These are phyloP conservation scores for Sminthurinus aureus DNA, from an alignment of 2,888 invertebrate genomes.

Conservation along the genomic window DNA sequence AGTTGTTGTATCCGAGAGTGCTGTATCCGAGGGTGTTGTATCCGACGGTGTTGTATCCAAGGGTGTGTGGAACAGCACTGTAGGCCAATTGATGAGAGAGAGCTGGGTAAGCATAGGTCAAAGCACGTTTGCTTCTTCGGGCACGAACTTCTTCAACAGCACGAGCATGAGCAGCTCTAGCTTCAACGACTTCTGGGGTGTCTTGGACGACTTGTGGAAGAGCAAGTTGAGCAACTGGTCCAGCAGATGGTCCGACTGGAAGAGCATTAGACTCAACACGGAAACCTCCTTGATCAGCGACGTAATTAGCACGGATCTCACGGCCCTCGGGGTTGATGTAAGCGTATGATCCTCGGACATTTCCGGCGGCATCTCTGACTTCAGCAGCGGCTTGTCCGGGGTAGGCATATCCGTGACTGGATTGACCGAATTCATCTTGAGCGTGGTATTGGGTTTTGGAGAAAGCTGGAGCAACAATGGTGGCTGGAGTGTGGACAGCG, in stretches of 20 bases:
- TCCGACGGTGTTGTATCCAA: conserved; percentile 48
- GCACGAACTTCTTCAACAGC: conserved; percentile 59
- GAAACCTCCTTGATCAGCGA: conserved; percentile 65
- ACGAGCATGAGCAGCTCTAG: conserved; percentile 64
- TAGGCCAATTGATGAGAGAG: background rate
- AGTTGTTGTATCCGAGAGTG: background rate
- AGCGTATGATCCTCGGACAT: conserved; percentile 60
- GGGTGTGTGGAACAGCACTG: conserved; percentile 48
- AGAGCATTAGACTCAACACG: conserved; percentile 65
- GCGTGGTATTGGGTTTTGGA: conserved; percentile 59
- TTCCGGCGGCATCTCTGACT: conserved; percentile 58
- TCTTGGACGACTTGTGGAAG: conserved; percentile 61
- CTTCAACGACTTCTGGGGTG: conserved; percentile 66
- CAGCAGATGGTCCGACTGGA: conserved; percentile 60
- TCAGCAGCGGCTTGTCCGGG: conserved; percentile 54
- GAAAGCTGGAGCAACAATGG: background rate
- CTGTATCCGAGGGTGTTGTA: conserved; percentile 6
- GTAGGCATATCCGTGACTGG: conserved; percentile 38
- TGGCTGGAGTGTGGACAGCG: conserved; percentile 20
- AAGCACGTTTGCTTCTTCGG: conserved; percentile 5
- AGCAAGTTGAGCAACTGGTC: conserved; percentile 51
- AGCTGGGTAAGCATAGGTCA: background rate
- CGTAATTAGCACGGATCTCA: conserved; percentile 63
- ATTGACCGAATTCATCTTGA: conserved; percentile 70
- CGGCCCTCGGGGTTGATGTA: conserved; percentile 66